Base-by-base conservation (phyloP, 2,888 invertebrate genomes). In the Chymomyza caudatula region DNA sequence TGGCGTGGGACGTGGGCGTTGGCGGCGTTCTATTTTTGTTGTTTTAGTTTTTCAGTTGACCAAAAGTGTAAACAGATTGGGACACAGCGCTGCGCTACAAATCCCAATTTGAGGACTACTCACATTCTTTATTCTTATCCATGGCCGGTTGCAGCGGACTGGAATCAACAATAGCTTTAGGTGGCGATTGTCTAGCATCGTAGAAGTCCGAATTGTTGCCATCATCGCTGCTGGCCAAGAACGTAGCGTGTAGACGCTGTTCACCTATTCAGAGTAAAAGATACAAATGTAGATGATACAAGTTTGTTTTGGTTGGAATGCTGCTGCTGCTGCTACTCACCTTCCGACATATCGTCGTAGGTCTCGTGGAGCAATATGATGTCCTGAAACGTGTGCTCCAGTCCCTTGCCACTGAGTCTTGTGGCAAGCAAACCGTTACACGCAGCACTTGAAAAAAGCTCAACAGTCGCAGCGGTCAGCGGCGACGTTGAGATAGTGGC, bases 101-200 rank as follows among this genome's bases (percentile, higher is more conserved):
- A 54, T 42, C n/a, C n/a, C n/a, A 43, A n/a, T 44, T 13, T 2
- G 15, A 49, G n/a, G 15, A 55, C n/a, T 42, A 94, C 97, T 96
- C 91, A 98, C 98, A 97, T 94, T 98, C 97, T 93, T 98, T 98
- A 91, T 98, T 98, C 91, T 96, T 97, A 91, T 97, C 97, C 94
- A 98, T 96, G 89, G 96, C 94, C 86, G 96, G 95, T 89, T 96
- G 96, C 86, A 98, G 93, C 56, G 98, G 98, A 87, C 96, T 96
- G 89, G 97, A 96, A 92, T 98, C 98, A 87, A 98, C 96, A 91
- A 96, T 94, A 89, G 96, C 96, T 91, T 96, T 96, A 80, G 97
- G 97, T 87, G 97, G 96, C 81, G 96, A 96, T 88, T 89, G 90
- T 79, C 90, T 87, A 69, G 89, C 86, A 82, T 90, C 90, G 75